Evolutionary conservation across 2,888 invertebrate genomes (phyloP), one percentile per base, ranked within the genome.

Genomic region (Cantharis rufa): DNA sequence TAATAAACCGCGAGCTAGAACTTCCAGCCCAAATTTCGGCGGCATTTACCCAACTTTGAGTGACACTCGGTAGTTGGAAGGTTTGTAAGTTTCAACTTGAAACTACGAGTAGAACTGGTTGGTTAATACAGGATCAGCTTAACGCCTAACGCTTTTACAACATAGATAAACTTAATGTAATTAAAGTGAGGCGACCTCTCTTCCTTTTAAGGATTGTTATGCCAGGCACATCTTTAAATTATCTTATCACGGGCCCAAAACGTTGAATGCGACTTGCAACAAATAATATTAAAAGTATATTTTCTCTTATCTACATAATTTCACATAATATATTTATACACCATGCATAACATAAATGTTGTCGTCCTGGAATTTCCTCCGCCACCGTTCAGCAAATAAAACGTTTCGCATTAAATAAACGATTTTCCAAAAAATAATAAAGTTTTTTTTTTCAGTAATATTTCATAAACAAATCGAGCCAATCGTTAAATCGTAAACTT

Each of bases 1-100:
- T 82, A 83, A 83, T 83, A 83, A 83, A 83, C 83, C 82, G 80
- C 83, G 79, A 77, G 77, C 76, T 80, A 71, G 76, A 83, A 82
- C 80, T 81, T 82, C 79, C 73, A 79, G 77, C 77, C 80, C 77
- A 71, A 79, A 82, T 83, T 83, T 82, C 78, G 80, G 80, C 72
- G 74, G 80, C 75, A 81, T 82, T 82, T 79, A 75, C 78, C 78
- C 81, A 82, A 83, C 82, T 83, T 81, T 82, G 83, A 82, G 82
- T 82, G 82, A 83, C 82, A 82, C 80, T 81, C 80, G 77, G 78
- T 79, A 78, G 82, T 81, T 81, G 79, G 78, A 79, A 78, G 79
- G 81, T 80, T 80, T 79, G 76, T 64, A 80, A 82, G 79, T 81
- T 80, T 75, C 80, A 61, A 70, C 68, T 71, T 80, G 71, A 72